Conservation (phyloP, 1,140 invertebrate genomes). For the Asbolus verrucosus region DNA sequence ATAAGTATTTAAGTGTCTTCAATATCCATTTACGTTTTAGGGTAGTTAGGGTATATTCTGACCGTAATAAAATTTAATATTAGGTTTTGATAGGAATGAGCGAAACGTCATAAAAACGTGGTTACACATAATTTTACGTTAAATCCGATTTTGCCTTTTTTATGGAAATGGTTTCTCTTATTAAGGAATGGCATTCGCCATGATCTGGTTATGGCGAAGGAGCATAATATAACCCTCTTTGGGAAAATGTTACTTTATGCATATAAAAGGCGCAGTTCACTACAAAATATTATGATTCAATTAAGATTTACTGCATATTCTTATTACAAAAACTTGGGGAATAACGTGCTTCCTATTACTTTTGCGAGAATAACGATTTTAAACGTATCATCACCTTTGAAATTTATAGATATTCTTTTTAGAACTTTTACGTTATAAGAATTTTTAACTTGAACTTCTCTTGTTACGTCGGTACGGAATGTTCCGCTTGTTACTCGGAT, state of each 20-base stretch:
- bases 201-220: too few relatives aligned
- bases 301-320: constrained; percentile 2
- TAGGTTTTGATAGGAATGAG: not conserved
- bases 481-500: constrained; percentile 4
- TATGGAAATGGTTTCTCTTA: not conserved
- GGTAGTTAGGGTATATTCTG: too few relatives aligned
- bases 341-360: not conserved
- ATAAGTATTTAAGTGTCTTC: too few relatives aligned
- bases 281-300: constrained; percentile 6
- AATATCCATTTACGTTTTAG: too few relatives aligned
- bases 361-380: not conserved
- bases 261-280: too few relatives aligned
- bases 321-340: not conserved
- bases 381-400: not conserved
- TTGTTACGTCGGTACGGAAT: not conserved
- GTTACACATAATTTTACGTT: not conserved
- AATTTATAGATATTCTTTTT: constrained; percentile 6
- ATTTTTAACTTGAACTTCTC: not conserved
- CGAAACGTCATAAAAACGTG: not conserved
- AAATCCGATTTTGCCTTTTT: constrained; percentile 3
- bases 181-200: too few relatives aligned
- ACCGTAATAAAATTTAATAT: constrained; percentile 6
- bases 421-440: not conserved
- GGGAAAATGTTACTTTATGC: too few relatives aligned
- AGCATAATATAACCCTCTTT: too few relatives aligned